Evolutionary conservation across 1,140 invertebrate genomes (phyloP).

Genomic region (Polypedilum vanderplanki): DNA sequence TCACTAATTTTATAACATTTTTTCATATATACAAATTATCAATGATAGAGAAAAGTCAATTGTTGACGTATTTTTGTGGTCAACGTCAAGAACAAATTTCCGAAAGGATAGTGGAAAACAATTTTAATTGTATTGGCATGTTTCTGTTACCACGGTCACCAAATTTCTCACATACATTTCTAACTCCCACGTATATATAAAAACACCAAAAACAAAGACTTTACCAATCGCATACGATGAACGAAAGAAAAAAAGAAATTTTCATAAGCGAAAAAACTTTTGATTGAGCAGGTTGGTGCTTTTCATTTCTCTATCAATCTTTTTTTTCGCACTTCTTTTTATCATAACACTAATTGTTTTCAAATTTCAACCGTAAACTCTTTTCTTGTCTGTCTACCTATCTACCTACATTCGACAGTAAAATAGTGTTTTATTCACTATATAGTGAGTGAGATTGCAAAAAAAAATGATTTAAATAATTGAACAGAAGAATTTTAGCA

Average conservation of each 20-base stretch:
- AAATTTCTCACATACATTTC: background rate
- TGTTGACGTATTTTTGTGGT: background rate
- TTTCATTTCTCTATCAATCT: background rate
- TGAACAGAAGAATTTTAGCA: no score
- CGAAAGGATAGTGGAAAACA: background rate
- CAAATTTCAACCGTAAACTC: background rate
- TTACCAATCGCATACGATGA: background rate
- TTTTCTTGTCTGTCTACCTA: no score
- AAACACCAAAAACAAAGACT: background rate
- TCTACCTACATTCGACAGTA: no score
- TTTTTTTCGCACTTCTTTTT: background rate
- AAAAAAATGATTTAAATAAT: no score
- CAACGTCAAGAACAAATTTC: background rate
- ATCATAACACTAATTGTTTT: background rate
- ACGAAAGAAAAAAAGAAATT: background rate
- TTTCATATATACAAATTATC: no score
- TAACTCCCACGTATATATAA: background rate
- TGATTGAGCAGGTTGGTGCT: background rate
- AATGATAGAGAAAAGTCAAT: no score
- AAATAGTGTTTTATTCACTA: no score
- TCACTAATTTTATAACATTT: no score
- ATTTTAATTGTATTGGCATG: slow-evolving; percentile 27
- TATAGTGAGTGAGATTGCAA: no score
- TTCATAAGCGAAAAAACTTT: slow-evolving; percentile 15
- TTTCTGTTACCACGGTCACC: slow-evolving; percentile 11